These are phyloP conservation scores for Oscheius onirici DNA, from an alignment of 2,888 invertebrate genomes.

Conservation along the genomic window DNA sequence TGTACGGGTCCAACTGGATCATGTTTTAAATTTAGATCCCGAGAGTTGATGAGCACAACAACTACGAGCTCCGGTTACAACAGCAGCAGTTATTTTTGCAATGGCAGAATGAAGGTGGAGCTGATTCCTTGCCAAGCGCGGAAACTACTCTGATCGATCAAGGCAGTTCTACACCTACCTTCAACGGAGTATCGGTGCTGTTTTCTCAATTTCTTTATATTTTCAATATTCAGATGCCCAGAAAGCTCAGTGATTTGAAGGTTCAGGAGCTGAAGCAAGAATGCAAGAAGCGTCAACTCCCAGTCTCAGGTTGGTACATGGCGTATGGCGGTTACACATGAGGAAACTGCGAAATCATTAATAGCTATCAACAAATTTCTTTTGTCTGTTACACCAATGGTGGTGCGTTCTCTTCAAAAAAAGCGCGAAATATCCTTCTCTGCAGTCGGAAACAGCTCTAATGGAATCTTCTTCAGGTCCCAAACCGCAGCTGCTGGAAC, in stretches of 20 bases:
- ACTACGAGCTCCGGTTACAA: slow-evolving; percentile 88
- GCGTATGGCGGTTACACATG: neutral
- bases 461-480: slow-evolving; percentile 73
- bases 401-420: neutral
- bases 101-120: slow-evolving; percentile 79
- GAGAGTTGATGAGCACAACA: slow-evolving; percentile 73
- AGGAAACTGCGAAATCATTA: no score
- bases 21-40: slow-evolving; percentile 10
- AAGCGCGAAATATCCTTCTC: slow-evolving; percentile 8
- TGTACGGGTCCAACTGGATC: neutral
- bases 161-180: slow-evolving; percentile 44
- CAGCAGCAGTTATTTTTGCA: slow-evolving; percentile 93
- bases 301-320: slow-evolving; percentile 83
- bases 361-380: slow-evolving; percentile 16
- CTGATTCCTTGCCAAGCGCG: slow-evolving; percentile 27
- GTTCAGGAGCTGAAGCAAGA: slow-evolving; percentile 79
- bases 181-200: neutral
- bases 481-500: slow-evolving; percentile 91
- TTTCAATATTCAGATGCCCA: slow-evolving; percentile 1
- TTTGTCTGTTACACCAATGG: neutral
- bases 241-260: slow-evolving; percentile 89
- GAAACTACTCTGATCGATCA: slow-evolving; percentile 43
- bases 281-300: slow-evolving; percentile 89
- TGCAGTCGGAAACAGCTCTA: neutral
- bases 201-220: slow-evolving; percentile 26